Evolutionary conservation across 2,888 invertebrate genomes (phyloP).

Genomic region (Tanaodytes sp.): DNA sequence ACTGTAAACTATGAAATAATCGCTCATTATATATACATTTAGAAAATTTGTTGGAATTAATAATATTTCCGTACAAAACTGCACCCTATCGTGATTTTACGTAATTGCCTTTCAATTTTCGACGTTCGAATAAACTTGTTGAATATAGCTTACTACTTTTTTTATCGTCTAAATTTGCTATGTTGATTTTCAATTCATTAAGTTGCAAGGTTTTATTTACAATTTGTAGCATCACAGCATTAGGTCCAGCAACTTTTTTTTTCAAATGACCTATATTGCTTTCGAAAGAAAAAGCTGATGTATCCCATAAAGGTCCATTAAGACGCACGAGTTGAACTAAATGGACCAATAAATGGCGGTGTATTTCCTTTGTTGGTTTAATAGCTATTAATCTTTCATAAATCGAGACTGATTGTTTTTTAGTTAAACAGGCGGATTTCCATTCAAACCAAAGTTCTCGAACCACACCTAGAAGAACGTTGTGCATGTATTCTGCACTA

Average conservation of each 20-base stretch:
- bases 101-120: conserved; percentile 9
- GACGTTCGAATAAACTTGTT: conserved; percentile 4
- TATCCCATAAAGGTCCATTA: conserved; percentile 30
- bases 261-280: conserved; percentile 38
- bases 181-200: conserved; percentile 16
- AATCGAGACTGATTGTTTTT: neutral
- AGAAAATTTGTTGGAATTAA: conserved; percentile 9
- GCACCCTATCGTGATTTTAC: conserved; percentile 1
- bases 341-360: conserved; percentile 25
- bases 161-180: neutral
- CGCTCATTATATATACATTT: conserved; percentile 9
- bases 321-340: conserved; percentile 6
- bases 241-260: conserved; percentile 29
- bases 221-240: conserved; percentile 35
- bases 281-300: conserved; percentile 25
- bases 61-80: neutral
- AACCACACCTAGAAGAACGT: conserved; percentile 25
- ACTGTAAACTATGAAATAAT: conserved; percentile 3
- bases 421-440: neutral
- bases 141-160: conserved; percentile 7
- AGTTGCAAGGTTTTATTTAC: conserved; percentile 21
- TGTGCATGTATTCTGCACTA: conserved; percentile 40
- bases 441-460: conserved; percentile 31
- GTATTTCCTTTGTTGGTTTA: conserved; percentile 29
- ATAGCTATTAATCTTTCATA: conserved; percentile 6